phyloP scores from a whole-genome alignment of 2,888 invertebrate genomes.

The Plebejus melissa region DNA sequence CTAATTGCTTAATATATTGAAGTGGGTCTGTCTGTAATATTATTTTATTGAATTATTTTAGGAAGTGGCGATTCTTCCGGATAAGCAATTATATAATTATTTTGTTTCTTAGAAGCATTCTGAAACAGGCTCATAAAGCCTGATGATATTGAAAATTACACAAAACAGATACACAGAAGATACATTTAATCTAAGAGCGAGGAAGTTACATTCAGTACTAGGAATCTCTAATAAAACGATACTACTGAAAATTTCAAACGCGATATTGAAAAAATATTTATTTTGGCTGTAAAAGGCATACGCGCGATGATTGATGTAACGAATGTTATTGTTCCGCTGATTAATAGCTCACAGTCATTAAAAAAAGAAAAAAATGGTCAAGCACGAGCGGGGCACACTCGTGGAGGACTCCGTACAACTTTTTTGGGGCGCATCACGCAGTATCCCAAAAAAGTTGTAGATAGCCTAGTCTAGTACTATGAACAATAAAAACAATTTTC shows the following conservation, averaged over 20 bases:
- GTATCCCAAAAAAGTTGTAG: too few relatives aligned
- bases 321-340: conserved; percentile 41
- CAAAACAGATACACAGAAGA: neutral
- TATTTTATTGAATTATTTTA: too few relatives aligned
- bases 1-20: too few relatives aligned
- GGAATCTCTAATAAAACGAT: conserved; percentile 13
- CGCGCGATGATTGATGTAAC: conserved; percentile 28
- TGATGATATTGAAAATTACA: neutral
- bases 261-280: conserved; percentile 14
- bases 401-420: neutral
- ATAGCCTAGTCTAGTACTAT: too few relatives aligned
- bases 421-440: neutral
- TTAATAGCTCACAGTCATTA: conserved; percentile 44
- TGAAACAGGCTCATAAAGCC: too few relatives aligned
- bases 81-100: too few relatives aligned
- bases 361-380: neutral
- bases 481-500: too few relatives aligned
- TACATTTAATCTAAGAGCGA: neutral
- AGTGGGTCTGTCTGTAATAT: too few relatives aligned
- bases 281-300: conserved; percentile 37
- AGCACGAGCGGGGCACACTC: neutral
- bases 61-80: too few relatives aligned
- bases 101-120: neutral
- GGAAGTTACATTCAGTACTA: neutral
- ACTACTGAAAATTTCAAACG: neutral